These are phyloP conservation scores for Chalcosyrphus nemorum DNA, from an alignment of 2,888 invertebrate species.

Conservation along the genomic window DNA sequence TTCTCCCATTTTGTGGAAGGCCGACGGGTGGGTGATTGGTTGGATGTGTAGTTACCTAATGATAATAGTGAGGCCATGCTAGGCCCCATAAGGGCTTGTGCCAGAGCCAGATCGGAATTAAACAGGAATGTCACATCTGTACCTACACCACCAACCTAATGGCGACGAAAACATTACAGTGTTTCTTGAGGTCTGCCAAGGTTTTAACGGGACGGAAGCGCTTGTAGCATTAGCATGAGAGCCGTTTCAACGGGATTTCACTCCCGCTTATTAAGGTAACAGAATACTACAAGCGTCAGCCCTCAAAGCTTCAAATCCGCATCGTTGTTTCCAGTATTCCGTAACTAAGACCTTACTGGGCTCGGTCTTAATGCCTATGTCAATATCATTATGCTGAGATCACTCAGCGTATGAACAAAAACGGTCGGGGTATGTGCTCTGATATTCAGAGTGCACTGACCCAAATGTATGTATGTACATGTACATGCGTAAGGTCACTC, in stretches of 20 bases:
- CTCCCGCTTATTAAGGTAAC: not conserved
- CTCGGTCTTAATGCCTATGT: no score
- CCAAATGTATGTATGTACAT: no score
- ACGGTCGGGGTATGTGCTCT: no score
- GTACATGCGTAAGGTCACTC: no score
- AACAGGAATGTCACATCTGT: not conserved
- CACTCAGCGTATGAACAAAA: no score
- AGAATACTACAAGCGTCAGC: not conserved
- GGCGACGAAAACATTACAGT: not conserved
- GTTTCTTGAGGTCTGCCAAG: not conserved
- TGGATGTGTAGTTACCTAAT: not conserved
- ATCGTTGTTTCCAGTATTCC: not conserved
- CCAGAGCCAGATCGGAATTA: not conserved
- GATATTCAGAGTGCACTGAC: no score
- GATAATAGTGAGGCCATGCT: not conserved
- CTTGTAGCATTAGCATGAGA: not conserved
- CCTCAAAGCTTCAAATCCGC: not conserved
- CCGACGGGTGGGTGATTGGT: no score
- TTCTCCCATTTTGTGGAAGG: no score
- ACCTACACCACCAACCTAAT: not conserved
- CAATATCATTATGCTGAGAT: no score
- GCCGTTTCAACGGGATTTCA: not conserved
- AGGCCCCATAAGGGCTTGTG: not conserved
- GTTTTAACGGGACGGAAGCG: not conserved
- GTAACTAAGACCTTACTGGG: not conserved